Base-by-base conservation (phyloP, 2,888 invertebrate species). In the Ectobius pallidus region DNA sequence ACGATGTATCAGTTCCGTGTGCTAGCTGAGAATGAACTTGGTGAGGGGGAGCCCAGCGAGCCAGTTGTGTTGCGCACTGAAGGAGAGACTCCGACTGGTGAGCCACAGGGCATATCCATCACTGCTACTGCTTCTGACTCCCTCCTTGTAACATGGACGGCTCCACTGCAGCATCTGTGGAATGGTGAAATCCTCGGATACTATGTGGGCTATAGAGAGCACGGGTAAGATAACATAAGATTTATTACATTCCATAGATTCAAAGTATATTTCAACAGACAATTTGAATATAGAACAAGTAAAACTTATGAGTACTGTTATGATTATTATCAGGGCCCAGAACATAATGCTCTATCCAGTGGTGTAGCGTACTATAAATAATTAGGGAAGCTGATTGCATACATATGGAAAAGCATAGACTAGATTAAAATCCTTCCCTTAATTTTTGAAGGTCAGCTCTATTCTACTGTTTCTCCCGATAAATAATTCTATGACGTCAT, bases 11-110 rank as follows among this genome's bases (percentile, higher is more conserved):
- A 82, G 71, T 78, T 84, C 25, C 77, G 84, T 18, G 81, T 84
- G 6, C 75, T 82, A 63, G 84, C 84, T 18, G 81, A 81, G 73
- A 85, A 84, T 76, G 79, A 81, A 6, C 80, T 84, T 18, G 84
- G 84, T 0, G 78, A 80, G 22, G 82, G 84, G 46, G 78, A 78
- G 39, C 81, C 79, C 7, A 78, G 78, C 78, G 78, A 79, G 70
- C 77, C 79, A 55, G 76, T 80, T 30, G 78, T 80, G 74, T 78
- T 81, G 63, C 76, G 78, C 20, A 81, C 80, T 25, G 77, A 79
- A 14, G 78, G 78, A 39, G 79, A 79, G 75, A 84, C 86, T 9
- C 87, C 87, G 20, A 83, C 85, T 74, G 84, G 79, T 3, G 78
- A 80, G 49, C 81, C 81, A 18, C 78, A 79, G 73, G 78, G 78